These are phyloP conservation scores for Steinernema feltiae DNA, from an alignment of 1,140 invertebrate genomes.

Conservation along the genomic window DNA sequence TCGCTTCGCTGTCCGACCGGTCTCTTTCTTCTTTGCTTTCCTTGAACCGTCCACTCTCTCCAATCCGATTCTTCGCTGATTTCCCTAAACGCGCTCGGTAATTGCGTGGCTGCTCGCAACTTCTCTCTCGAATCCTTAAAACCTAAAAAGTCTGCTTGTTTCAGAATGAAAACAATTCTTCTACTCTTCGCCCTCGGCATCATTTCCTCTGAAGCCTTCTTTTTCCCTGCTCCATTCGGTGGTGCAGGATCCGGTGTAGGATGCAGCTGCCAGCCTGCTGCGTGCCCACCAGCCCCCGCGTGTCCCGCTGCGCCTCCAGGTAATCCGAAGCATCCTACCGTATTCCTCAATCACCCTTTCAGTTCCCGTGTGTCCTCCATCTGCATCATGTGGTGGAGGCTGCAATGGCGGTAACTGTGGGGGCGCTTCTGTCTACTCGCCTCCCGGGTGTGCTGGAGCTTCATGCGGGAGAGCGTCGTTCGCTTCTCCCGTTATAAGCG, in stretches of 20 bases:
- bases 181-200: neutral
- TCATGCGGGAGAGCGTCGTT: neutral
- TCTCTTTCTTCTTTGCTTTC: neutral
- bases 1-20: neutral
- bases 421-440: neutral
- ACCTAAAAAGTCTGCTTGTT: neutral
- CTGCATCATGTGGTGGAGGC: neutral
- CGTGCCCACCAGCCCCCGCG: constrained; percentile 16
- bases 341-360: neutral
- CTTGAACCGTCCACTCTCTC: neutral
- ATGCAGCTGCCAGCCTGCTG: constrained; percentile 23
- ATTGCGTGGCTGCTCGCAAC: neutral
- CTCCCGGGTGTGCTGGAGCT: neutral
- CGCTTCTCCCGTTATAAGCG: neutral
- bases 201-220: neutral
- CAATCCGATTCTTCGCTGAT: neutral
- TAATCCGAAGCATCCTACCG: constrained; percentile 11
- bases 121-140: neutral
- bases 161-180: neutral
- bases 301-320: constrained; percentile 18
- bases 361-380: neutral
- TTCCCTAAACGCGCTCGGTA: neutral
- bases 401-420: neutral
- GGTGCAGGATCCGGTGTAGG: constrained; percentile 19
- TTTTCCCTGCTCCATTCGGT: constrained; percentile 18